Evolutionary conservation across 92 coral and sea anemone species (phyloP), one percentile per base, ranked within the genome.

Genomic region (Zoanthus gigantus): DNA sequence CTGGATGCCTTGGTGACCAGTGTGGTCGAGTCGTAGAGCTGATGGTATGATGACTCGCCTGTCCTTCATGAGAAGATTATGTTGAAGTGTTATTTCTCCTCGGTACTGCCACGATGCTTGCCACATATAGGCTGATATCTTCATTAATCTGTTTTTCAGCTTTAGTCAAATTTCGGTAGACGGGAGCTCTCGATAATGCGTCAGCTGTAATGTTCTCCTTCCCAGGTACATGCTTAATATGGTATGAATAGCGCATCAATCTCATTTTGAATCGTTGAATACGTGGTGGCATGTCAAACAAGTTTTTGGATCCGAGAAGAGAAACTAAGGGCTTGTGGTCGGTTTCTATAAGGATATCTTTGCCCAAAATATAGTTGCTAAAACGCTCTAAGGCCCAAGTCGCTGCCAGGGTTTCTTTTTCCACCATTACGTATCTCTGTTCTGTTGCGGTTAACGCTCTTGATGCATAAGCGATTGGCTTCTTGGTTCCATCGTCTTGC

Each of bases 1-100:
- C 68, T 71, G 68, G 31, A 91, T 88, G 13, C 87, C 88, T 18
- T 83, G 91, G 42, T 88, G 94, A 52, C 92, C 89, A n/a, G n/a
- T n/a, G n/a, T n/a, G 9, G 91, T 79, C 61, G 12, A 56, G 15
- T 56, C 16, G 61, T 14, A 56, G 61, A 3, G 61, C 61, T 56
- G 16, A 56, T 56, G 61, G 17, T 56, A 56, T 17, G 17, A 56
- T 56, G 15, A 5, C 61, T 56, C 61, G 17, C 3, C 15, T 9
- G 61, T 56, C 61, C 61, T 56, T 56, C 61, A 56, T 14, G 61
- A 56, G 12, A 17, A 56, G 61, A 56, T 56, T 56, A 17, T 56
- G 61, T 5, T 56, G 61, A 2, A 56, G 61, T 2, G 61, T 56
- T 0, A 12, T 56, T 56, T 56, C 61, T 1, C 61, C 61, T 56